Conservation (phyloP, 1,140 invertebrate species). For the Vollenhovia emeryi region DNA sequence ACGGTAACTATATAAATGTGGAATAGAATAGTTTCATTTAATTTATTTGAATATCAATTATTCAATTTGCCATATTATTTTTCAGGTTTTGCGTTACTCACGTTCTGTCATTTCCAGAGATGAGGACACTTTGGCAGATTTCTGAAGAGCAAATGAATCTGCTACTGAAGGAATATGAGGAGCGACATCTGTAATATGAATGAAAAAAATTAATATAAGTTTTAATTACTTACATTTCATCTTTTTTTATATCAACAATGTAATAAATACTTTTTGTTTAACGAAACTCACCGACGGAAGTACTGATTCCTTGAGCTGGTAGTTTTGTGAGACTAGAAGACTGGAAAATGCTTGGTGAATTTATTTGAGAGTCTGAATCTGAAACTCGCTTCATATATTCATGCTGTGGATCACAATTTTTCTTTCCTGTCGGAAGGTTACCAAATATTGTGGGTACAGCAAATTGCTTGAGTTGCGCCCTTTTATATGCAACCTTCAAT, state of each 20-base stretch:
- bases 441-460: neutral
- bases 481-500: neutral
- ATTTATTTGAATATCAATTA: no score
- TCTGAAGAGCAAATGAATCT: no score
- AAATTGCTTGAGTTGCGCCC: neutral
- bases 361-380: neutral
- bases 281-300: neutral
- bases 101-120: no score
- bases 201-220: neutral
- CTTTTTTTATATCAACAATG: neutral
- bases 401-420: neutral
- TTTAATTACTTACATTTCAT: neutral
- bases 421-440: neutral
- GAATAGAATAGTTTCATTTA: no score
- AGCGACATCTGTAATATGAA: neutral
- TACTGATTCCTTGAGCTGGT: neutral
- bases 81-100: neutral
- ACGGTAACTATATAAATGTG: no score
- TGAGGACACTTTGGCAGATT: neutral
- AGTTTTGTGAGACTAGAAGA: no score
- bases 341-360: no score
- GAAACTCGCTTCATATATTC: neutral
- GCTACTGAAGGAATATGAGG: neutral
- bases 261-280: neutral
- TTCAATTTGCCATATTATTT: neutral